Percentiles rank a stretch among this genome's conserved stretches.
phyloP scores from a whole-genome alignment of 2,113 vertebrate genomes.

The Leptobrachium ailaonicum region DNA sequence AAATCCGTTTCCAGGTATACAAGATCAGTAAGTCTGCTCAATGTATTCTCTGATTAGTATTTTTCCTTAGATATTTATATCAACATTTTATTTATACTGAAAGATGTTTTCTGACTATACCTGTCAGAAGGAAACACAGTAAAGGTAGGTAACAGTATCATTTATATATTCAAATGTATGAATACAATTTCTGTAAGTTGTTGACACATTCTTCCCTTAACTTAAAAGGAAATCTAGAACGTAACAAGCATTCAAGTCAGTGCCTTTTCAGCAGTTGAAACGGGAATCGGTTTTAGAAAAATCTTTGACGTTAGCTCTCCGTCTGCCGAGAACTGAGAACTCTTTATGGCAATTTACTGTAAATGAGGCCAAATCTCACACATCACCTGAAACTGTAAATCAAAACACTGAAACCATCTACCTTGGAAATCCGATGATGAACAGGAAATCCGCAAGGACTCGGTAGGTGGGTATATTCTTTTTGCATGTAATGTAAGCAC shows the following conservation, averaged over 20 bases:
- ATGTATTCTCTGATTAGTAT: constrained; percentile 94
- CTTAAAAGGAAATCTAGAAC: constrained; percentile 63
- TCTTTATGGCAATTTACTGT: constrained; percentile 46
- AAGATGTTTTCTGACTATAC: constrained; percentile 75
- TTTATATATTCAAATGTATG: constrained; percentile 77
- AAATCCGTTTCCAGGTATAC: constrained; percentile 87
- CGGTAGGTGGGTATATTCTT: too few relatives aligned
- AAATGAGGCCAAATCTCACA: constrained; percentile 41
- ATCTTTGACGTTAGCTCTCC: constrained; percentile 48
- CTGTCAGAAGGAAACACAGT: constrained; percentile 75
- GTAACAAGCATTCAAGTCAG: constrained; percentile 33
- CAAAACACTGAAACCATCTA: constrained; percentile 28
- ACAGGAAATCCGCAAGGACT: neutral
- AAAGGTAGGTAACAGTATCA: constrained; percentile 70
- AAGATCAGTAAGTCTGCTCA: constrained; percentile 86
- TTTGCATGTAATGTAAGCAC: too few relatives aligned
- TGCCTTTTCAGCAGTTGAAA: constrained; percentile 51
- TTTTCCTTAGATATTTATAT: constrained; percentile 94
- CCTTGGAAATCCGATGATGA: neutral
- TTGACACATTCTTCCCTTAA: constrained; percentile 58
- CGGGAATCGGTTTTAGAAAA: constrained; percentile 51
- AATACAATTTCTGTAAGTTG: constrained; percentile 66
- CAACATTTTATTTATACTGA: constrained; percentile 86
- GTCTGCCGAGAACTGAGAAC: constrained; percentile 37
- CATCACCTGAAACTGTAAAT: constrained; percentile 43